Base-by-base conservation (phyloP, 1,140 invertebrate species). In the Drosophila sp. region DNA sequence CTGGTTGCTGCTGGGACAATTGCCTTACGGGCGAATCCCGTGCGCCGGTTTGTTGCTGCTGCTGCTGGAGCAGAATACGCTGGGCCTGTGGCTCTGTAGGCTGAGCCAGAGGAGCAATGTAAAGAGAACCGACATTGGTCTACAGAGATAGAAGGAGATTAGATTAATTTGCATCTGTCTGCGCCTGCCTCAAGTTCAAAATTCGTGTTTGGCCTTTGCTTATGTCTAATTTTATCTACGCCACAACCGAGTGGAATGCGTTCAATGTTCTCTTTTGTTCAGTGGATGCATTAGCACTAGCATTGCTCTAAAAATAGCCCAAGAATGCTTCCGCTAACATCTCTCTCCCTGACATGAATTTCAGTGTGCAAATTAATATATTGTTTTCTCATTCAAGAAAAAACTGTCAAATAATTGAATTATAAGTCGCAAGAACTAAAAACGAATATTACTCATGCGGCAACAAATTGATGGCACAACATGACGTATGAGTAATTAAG, bases 41-140 rank as follows among this genome's bases (percentile, higher is more conserved):
- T 29, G 74, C 65, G 23, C 61, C 72, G 29, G 64, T 38, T 71
- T 83, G 74, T 41, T 76, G 83, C 60, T 44, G 41, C 17, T 82
- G 86, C 61, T 89, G 89, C 56, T 92, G 91, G 27, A 84, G 70
- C 54, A 90, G 55, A 55, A 91, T 79, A 60, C 78, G 71, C 23
- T 90, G 91, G 8, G 91, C 90, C 66, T 91, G 90, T 1, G 90
- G 90, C 54, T 91, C 90, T 10, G 80, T 84, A 27, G 90, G 85
- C 35, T 90, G 77, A 5, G 82, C 81, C 68, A 91, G 50, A 10
- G 91, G 91, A 60, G 91, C 90, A 27, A 92, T 92, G 25, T 92
- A 92, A 6, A 92, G 76, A 23, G 91, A 91, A 30, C 91, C 91
- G 38, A 92, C 82, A 60, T 92, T 90, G 67, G 90, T 87, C 91